Base-by-base conservation (phyloP, 2,113 vertebrate genomes). In the Bambusicola thoracicus region DNA sequence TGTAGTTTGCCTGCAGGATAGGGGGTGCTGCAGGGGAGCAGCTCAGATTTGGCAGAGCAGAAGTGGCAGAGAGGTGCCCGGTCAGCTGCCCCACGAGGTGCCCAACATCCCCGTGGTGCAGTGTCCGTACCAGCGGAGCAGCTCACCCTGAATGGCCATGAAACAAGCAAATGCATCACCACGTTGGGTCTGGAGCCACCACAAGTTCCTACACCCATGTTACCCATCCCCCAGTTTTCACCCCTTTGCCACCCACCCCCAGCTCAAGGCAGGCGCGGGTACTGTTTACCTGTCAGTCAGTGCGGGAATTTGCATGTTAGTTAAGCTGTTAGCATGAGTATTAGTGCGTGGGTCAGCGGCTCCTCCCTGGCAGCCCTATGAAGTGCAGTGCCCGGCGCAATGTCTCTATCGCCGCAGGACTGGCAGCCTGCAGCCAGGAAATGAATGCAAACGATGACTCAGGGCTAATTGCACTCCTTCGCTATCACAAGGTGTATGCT, bases 321-420 rank as follows among this genome's bases (percentile, higher is more conserved):
- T 96, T 96, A 97, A 96, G 95, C 89, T 89, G 77, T 95, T 97
- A 96, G 93, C 55, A 90, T 88, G 94, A 96, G 89, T 97, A 96
- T 95, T 96, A 94, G 88, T 13, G 88, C 63, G 85, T 46, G 96
- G 94, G 93, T 81, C 94, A 96, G 94, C 41, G 89, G 79, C 94
- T 95, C 93, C 97, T 96, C 95, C 94, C 94, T 62, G 68, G 29
- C 29, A 56, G 30, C 30, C 30, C 55, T 6, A 19, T 17, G 3
- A 19, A 58, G 32, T 11, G 55, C 32, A 20, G 17, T 20, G 55
- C 93, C 83, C 61, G 8, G 89, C 85, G 73, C 44, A 55, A 96
- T 20, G 48, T 95, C 97, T 96, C 93, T 87, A 95, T 97, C 63
- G 62, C 38, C 2, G 73, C 75, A 32, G 68, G 77, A 9, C 79